Base-by-base conservation (phyloP, 2,797 vertebrate species). In the Xenopus petersii region DNA sequence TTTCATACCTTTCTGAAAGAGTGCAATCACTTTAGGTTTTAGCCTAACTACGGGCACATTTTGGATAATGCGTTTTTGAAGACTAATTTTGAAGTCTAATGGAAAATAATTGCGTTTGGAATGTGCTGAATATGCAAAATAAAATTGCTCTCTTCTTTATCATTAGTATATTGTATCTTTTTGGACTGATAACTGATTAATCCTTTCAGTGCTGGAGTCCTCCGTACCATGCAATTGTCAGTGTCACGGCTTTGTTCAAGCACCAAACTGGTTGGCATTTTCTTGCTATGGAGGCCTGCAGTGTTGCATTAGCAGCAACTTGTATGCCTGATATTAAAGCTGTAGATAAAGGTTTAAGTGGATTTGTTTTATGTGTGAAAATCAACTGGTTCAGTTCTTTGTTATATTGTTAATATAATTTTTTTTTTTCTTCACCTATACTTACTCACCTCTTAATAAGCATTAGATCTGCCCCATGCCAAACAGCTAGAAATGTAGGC, bases 321-420 rank as follows among this genome's bases (percentile, higher is more conserved):
- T 62, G n/a, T 55, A 61, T 68, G 65, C 58, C 48, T 54, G 26
- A 49, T 70, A 0, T 64, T 58, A 33, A 62, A 51, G 65, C 67
- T 75, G 24, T 64, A 59, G 42, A 65, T 49, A 69, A 21, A 81
- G 81, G 82, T 86, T 80, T 71, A 48, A 84, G 83, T 87, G 89
- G 87, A 87, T 80, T 89, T 88, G 82, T 81, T 67, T 88, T 88
- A 89, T 92, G 89, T 91, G 88, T 88, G 88, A 88, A 30, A 86
- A 89, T 91, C 91, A 88, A 83, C 87, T 89, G 87, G 88, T 89
- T 86, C 86, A n/a, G 54, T 56, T 56, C 16, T 56, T 16, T 56
- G 54, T 56, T 56, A 17, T 56, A 16, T 17, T 56, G 54, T 56
- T 56, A 15, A 56, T 5, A 56, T 17, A 56, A 16, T 16, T 17